Evolutionary conservation across 1,140 invertebrate genomes (phyloP).

Genomic region (Drosophila ogumai): DNA sequence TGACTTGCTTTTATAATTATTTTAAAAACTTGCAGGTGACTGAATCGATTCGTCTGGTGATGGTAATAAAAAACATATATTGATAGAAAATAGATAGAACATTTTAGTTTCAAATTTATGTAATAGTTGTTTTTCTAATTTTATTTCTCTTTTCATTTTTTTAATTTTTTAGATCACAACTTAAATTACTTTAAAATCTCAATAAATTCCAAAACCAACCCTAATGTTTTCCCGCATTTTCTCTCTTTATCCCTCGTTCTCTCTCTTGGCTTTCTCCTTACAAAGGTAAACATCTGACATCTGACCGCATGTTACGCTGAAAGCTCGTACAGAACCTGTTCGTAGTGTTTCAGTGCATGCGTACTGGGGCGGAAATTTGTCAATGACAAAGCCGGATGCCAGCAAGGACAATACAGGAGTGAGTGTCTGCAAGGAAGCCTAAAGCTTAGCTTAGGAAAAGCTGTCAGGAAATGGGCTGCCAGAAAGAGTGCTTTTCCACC

Average conservation of each 20-base stretch:
- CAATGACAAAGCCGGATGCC: conserved; percentile 56
- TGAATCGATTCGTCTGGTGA: too few species aligned
- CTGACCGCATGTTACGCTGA: conserved; percentile 56
- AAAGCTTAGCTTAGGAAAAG: conserved; percentile 21
- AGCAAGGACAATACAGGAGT: conserved; percentile 54
- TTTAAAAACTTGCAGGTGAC: too few species aligned
- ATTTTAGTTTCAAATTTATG: too few species aligned
- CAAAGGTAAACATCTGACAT: conserved; percentile 64
- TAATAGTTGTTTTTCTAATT: background rate
- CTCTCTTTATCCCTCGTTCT: background rate
- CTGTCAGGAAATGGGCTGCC: background rate
- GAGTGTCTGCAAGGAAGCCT: conserved; percentile 1
- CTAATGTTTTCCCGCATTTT: background rate
- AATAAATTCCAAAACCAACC: background rate
- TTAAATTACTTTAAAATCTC: background rate
- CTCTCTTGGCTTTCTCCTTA: background rate
- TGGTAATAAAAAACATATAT: too few species aligned
- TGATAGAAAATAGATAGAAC: too few species aligned
- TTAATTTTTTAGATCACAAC: too few species aligned
- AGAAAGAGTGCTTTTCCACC: background rate
- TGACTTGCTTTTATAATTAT: too few species aligned
- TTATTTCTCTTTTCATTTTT: background rate
- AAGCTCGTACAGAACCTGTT: conserved; percentile 28
- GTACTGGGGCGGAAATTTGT: conserved; percentile 59
- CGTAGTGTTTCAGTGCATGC: conserved; percentile 54